phyloP scores from a whole-genome alignment of 2,888 invertebrate genomes.

The Cataglyphis altisquamis region DNA sequence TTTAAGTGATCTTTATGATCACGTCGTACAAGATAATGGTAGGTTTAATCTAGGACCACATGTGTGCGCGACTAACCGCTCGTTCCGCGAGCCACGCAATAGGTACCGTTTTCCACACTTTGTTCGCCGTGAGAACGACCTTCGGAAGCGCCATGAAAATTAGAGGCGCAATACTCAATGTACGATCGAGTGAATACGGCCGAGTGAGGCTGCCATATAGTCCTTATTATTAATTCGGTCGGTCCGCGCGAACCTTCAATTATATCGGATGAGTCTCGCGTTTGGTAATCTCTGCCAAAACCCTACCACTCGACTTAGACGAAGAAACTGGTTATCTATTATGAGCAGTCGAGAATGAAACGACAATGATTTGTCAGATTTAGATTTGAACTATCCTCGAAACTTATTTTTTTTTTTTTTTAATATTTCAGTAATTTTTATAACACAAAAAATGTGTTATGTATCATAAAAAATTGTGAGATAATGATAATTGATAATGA shows the following conservation, averaged over 20 bases:
- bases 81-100: conserved; percentile 39
- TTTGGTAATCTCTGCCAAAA: conserved; percentile 64
- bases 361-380: not conserved
- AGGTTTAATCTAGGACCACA: conserved; percentile 43
- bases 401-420: not conserved
- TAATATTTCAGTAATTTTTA: not conserved
- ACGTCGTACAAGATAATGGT: conserved; percentile 32
- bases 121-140: conserved; percentile 63
- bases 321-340: conserved; percentile 17
- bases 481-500: not conserved
- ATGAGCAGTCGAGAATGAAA: not conserved
- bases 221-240: conserved; percentile 60
- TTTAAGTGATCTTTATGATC: conserved; percentile 49
- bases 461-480: not conserved
- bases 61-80: conserved; percentile 20
- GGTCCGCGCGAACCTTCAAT: conserved; percentile 70
- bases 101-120: conserved; percentile 53
- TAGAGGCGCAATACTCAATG: conserved; percentile 53
- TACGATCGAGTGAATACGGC: conserved; percentile 44
- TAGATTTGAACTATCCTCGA: not conserved
- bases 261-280: conserved; percentile 71
- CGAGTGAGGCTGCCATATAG: conserved; percentile 45
- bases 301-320: conserved; percentile 23
- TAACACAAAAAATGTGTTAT: not conserved
- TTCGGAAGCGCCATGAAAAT: conserved; percentile 54